Base-by-base conservation (phyloP, 2,888 invertebrate genomes). In the Lagria hirta region DNA sequence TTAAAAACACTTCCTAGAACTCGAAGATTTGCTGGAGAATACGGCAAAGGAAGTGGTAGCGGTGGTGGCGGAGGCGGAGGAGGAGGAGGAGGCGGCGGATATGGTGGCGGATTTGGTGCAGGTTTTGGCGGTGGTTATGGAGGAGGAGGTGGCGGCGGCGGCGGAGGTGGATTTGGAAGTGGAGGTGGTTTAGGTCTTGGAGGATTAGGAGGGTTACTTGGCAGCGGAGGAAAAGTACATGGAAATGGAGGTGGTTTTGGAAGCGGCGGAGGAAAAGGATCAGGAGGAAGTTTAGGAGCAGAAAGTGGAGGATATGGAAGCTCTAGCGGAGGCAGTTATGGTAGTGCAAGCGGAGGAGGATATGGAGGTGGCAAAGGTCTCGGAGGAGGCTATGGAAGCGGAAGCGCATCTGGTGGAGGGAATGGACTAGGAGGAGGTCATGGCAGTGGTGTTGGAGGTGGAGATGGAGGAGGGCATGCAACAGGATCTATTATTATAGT, bases 131-230 rank as follows among this genome's bases (percentile, higher is more conserved):
- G 6, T 32, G 1, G 4, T 12, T n/a, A 18, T 3, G 3, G 11
- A 12, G n/a, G n/a, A n/a, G n/a, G 71, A 67, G 68, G 65, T 16
- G 30, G 29, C 32, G 23, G 23, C 21, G 49, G 48, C 28, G 0
- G 6, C 20, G 1, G 4, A 20, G 12, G 20, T 3, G 3, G 11
- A 12, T 4, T 3, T 3, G 13, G 13, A 14, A 12, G 13, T 48
- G 42, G 52, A 41, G 43, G 51, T 24, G 49, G 49, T 24, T 46
- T 44, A 23, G 70, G 64, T 63, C 66, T 66, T 68, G 68, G 66
- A 67, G 65, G 71, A 62, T 68, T 67, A 64, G 71, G 70, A 68
- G 68, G 64, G n/a, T n/a, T n/a, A n/a, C n/a, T n/a, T 13, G 17
- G 16, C 4, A 12, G 20, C 10, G 10, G 10, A 10, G 32, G 32